Percentiles rank a stretch among this genome's conserved stretches.
Evolutionary conservation across 2,113 vertebrate genomes (phyloP).

Genomic region (Plecotus auritus): DNA sequence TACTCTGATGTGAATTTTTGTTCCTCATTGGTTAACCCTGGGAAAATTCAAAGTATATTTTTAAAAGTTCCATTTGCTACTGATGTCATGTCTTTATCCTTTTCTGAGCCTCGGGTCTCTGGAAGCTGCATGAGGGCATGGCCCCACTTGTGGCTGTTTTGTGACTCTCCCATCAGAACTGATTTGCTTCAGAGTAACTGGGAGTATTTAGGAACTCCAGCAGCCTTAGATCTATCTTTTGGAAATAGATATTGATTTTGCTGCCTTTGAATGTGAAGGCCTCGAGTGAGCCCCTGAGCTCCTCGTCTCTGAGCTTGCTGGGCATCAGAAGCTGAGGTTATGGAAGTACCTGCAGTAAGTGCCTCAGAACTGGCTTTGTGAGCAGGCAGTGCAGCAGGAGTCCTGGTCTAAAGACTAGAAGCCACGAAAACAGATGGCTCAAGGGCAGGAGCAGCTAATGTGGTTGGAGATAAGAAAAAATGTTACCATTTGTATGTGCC

Average conservation of each 20-base stretch:
- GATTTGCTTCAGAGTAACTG: slow-evolving; percentile 37
- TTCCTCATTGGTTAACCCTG: slow-evolving; percentile 29
- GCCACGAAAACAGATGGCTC: slow-evolving; percentile 24
- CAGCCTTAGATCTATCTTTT: slow-evolving; percentile 65
- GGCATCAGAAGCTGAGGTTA: slow-evolving; percentile 41
- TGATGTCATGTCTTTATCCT: slow-evolving; percentile 40
- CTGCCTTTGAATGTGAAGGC: slow-evolving; percentile 61
- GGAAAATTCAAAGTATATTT: slow-evolving; percentile 51
- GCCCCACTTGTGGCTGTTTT: slow-evolving; percentile 35
- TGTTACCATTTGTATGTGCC: slow-evolving; percentile 44
- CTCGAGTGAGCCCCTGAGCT: slow-evolving; percentile 55
- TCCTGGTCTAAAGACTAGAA: slow-evolving; percentile 21
- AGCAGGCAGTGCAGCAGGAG: not conserved
- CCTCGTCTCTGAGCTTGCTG: slow-evolving; percentile 29
- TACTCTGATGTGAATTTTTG: not conserved
- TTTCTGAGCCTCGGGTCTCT: slow-evolving; percentile 20
- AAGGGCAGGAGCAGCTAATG: slow-evolving; percentile 29
- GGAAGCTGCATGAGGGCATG: slow-evolving; percentile 43
- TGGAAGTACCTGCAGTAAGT: slow-evolving; percentile 10
- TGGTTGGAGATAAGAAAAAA: slow-evolving; percentile 42
- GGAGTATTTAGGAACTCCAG: slow-evolving; percentile 59
- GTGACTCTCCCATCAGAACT: slow-evolving; percentile 44
- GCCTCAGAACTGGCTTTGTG: not conserved
- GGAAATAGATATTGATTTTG: slow-evolving; percentile 69
- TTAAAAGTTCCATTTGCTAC: not conserved